Percentiles rank a stretch among this genome's conserved stretches.
These are phyloP conservation scores for Argynnis bischoffii DNA, from an alignment of 2,888 invertebrate species.

Conservation along the genomic window DNA sequence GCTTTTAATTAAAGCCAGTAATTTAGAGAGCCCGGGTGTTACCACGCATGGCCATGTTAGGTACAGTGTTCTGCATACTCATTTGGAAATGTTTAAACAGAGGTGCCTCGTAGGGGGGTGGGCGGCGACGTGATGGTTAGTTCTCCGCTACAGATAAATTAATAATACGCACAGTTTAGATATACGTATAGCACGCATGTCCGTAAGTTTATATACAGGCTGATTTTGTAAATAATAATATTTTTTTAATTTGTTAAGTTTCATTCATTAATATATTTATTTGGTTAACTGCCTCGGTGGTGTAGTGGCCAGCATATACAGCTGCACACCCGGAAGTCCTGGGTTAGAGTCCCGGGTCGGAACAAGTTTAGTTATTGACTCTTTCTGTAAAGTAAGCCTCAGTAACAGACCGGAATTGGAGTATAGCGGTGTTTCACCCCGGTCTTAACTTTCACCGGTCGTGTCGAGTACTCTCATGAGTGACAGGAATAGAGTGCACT, in stretches of 20 bases:
- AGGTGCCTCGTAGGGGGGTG: constrained; percentile 50
- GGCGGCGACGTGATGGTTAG: constrained; percentile 73
- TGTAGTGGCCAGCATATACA: too few relatives aligned
- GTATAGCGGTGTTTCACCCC: too few relatives aligned
- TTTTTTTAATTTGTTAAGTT: not conserved
- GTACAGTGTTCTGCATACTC: constrained; percentile 79
- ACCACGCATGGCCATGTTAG: constrained; percentile 69
- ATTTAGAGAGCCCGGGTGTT: constrained; percentile 71
- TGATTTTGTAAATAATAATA: constrained; percentile 44
- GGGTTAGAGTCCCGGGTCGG: too few relatives aligned
- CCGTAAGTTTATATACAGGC: constrained; percentile 58
- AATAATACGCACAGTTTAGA: constrained; percentile 67
- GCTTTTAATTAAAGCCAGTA: constrained; percentile 81
- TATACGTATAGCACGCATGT: constrained; percentile 71
- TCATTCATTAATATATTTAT: too few relatives aligned
- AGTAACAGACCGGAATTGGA: too few relatives aligned
- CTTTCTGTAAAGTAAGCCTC: too few relatives aligned
- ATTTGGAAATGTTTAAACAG: constrained; percentile 80
- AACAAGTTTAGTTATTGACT: too few relatives aligned
- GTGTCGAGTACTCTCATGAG: too few relatives aligned
- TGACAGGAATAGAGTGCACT: too few relatives aligned
- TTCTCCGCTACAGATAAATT: constrained; percentile 80
- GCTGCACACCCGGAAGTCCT: too few relatives aligned
- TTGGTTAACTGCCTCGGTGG: too few relatives aligned
- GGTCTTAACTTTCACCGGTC: too few relatives aligned